Percentiles rank a stretch among this genome's conserved stretches.
Conservation (phyloP, 2,113 vertebrate species). For the Castor canadensis region DNA sequence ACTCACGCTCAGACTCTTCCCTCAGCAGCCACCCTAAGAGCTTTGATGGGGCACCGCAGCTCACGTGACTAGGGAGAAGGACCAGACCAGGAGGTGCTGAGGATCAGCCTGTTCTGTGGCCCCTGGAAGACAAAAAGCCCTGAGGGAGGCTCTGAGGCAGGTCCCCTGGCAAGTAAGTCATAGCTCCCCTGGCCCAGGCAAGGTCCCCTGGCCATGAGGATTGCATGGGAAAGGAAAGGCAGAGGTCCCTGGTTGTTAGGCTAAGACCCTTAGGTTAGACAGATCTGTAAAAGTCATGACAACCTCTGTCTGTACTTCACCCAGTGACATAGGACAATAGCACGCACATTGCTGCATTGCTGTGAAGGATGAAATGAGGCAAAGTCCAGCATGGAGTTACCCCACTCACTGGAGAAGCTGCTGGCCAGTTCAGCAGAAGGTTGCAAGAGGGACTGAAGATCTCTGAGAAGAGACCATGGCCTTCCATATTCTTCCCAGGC, state of each 20-base stretch:
- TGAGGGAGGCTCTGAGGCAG: neutral
- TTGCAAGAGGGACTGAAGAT: neutral
- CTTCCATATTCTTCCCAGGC: neutral
- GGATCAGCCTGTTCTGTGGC: neutral
- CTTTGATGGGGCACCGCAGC: fast-evolving
- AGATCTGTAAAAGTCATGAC: neutral
- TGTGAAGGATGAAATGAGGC: neutral
- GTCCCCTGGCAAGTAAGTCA: neutral
- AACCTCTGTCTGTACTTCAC: neutral
- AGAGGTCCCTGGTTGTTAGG: neutral
- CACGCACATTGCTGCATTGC: neutral
- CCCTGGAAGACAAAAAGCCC: neutral
- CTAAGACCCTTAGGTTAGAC: neutral
- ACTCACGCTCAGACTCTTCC: neutral
- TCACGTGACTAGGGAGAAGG: neutral
- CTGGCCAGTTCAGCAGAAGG: neutral
- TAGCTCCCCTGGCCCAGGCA: neutral
- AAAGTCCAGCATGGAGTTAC: neutral
- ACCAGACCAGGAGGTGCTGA: neutral
- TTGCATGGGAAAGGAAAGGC: neutral
- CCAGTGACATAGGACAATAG: neutral
- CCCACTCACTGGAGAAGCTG: fast-evolving
- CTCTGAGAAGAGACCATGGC: neutral
- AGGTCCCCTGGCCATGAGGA: neutral
- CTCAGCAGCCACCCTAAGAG: neutral